Base-by-base conservation (phyloP, 1,140 invertebrate species). In the Hycleus cichorii region DNA sequence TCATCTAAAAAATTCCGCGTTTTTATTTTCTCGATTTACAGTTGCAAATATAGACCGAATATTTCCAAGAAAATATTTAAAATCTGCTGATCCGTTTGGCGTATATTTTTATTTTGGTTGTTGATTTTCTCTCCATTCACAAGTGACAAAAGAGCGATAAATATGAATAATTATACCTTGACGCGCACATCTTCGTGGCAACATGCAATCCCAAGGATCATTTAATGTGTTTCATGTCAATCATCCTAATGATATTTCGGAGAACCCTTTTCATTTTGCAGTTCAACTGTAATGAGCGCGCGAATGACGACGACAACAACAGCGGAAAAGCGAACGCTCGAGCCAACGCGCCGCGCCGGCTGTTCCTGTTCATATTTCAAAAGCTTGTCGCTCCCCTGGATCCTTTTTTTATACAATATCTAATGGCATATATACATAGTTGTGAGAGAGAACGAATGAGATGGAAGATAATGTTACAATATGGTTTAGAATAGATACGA, bases 221-320 rank as follows among this genome's bases (percentile, higher is more conserved):
- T 69, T 69, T 69, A 69, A 69, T 69, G 65, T 69, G 68, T 69
- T 69, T 66, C 66, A 49, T 67, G 68, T 69, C 68, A 69, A 68
- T 69, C 68, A 69, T 69, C 66, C 64, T 69, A 69, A 69, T 68
- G 68, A 68, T 68, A 69, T 69, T 69, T 69, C 66, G 61, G 61
- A 62, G 68, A 68, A 67, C 66, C 66, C 66, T 68, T 68, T 68
- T 68, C 66, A 64, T 68, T 68, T 68, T 58, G 64, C 66, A 66
- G 66, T 61, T 61, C 55, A 64, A 59, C 64, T 66, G 66, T 55
- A 49, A 57, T 52, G 55, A 48, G 44, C 49, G 55, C 59, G 59
- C 52, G 59, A 63, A 67, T 61, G 64, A 60, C 55, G 43, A 58
- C 32, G 32, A 1, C 32, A 32, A 32, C 32, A 32, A 32, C 18